phyloP scores from a whole-genome alignment of 2,888 invertebrate species.

The Sarcophaga variegata region DNA sequence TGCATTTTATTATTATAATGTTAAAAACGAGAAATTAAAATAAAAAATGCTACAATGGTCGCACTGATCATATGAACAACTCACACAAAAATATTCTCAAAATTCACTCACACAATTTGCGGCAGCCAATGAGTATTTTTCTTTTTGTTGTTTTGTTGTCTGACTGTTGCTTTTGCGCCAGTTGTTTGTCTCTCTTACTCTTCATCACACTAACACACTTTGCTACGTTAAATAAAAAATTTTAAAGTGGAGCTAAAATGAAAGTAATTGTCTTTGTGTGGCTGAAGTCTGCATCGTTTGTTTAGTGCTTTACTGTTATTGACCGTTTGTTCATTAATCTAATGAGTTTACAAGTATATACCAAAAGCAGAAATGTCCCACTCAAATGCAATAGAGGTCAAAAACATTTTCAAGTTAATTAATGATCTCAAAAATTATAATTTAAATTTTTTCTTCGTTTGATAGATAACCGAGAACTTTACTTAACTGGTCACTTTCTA shows the following conservation, averaged over 20 bases:
- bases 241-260: slow-evolving; percentile 38
- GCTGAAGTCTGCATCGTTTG: slow-evolving; percentile 19
- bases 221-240: background rate
- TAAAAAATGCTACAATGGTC: too few relatives aligned
- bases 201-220: background rate
- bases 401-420: background rate
- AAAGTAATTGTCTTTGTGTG: slow-evolving; percentile 35
- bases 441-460: too few relatives aligned
- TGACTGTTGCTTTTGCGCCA: background rate
- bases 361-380: background rate
- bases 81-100: too few relatives aligned
- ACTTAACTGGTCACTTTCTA: too few relatives aligned
- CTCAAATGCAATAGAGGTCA: background rate
- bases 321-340: slow-evolving; percentile 23
- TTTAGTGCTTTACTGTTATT: slow-evolving; percentile 46
- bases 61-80: too few relatives aligned
- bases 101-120: too few relatives aligned
- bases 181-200: background rate
- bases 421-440: too few relatives aligned
- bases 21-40: too few relatives aligned
- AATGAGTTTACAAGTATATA: background rate
- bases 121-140: too few relatives aligned
- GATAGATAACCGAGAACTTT: too few relatives aligned
- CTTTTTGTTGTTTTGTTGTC: too few relatives aligned
- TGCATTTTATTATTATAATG: too few relatives aligned